Base-by-base conservation (phyloP, 2,113 vertebrate genomes). In the Monopterus albus region DNA sequence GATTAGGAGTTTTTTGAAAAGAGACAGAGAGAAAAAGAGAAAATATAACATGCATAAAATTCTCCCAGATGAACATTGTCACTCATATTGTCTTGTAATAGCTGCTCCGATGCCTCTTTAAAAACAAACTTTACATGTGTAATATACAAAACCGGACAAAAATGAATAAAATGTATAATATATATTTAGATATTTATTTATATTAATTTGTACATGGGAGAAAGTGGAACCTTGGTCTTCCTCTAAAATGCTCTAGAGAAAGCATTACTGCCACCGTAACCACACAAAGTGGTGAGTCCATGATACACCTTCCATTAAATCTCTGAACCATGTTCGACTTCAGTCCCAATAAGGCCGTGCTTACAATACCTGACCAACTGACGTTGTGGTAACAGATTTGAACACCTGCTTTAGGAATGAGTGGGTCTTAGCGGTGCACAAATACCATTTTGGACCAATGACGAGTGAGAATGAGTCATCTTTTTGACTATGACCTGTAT, bases 191-290 rank as follows among this genome's bases (percentile, higher is more conserved):
- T 78, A 83, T 85, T 81, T 93, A 92, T 94, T 91, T 94, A 93
- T 94, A 94, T 94, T 92, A 91, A 93, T 91, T 92, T 93, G 79
- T 88, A 92, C 91, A 93, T 81, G 88, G 91, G 89, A 90, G 89
- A 88, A 91, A 93, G 92, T 92, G 92, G 92, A 94, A 92, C 92
- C 92, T 92, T 86, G 83, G 85, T 90, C 85, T 82, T 84, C 64
- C 28, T 70, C 67, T 75, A 50, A 77, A 73, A 81, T 68, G 75
- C 64, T 74, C 59, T 65, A 61, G 77, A 88, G 79, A 83, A 84
- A 82, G 67, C 81, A 87, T 86, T 40, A 85, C 47, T 67, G 10
- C 58, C 29, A 31, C 2, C 8, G 10, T 7, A n/a, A 15, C 12
- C 12, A 83, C 71, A 82, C 46, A 69, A 66, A 90, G 79, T 67